A percentile compares a stretch with the other conserved stretches of the same genome.
These are phyloP conservation scores for Pteria penguin DNA, from an alignment of 2,888 invertebrate species.

Conservation along the genomic window DNA sequence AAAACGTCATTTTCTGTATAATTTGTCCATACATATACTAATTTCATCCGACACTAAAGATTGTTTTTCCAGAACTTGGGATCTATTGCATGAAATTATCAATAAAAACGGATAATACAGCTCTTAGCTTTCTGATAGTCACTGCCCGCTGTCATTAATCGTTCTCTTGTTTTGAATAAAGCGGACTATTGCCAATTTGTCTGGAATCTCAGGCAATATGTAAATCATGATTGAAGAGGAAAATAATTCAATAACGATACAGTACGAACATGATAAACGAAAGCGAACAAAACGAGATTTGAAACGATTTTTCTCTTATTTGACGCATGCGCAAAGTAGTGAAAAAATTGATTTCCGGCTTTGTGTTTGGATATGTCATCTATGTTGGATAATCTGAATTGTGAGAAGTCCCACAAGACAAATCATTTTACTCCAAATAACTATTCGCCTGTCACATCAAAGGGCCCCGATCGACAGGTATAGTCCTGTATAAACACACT, in stretches of 20 bases:
- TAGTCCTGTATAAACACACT: slow-evolving; percentile 43
- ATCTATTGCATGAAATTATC: slow-evolving; percentile 46
- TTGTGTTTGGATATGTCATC: neutral
- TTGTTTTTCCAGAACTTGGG: slow-evolving; percentile 36
- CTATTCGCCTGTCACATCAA: slow-evolving; percentile 45
- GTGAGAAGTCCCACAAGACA: slow-evolving; percentile 4
- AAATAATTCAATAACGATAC: too few species aligned
- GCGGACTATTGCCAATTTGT: slow-evolving; percentile 26
- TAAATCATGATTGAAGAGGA: too few species aligned
- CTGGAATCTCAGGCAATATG: slow-evolving; percentile 10
- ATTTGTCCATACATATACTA: slow-evolving; percentile 46
- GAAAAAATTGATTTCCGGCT: neutral
- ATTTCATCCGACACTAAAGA: slow-evolving; percentile 39
- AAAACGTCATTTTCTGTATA: slow-evolving; percentile 49
- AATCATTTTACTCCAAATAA: slow-evolving; percentile 23
- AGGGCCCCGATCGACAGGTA: slow-evolving; percentile 33
- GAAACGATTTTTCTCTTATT: too few species aligned
- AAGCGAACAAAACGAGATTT: too few species aligned
- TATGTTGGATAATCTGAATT: neutral
- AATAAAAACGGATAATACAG: slow-evolving; percentile 45
- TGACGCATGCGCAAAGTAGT: neutral
- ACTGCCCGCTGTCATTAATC: slow-evolving; percentile 28
- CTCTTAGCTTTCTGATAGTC: slow-evolving; percentile 34
- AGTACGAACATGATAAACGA: too few species aligned
- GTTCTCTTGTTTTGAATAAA: slow-evolving; percentile 25